phyloP scores from a whole-genome alignment of 2,113 vertebrate species.

The Ictidomys tridecemlineatus region DNA sequence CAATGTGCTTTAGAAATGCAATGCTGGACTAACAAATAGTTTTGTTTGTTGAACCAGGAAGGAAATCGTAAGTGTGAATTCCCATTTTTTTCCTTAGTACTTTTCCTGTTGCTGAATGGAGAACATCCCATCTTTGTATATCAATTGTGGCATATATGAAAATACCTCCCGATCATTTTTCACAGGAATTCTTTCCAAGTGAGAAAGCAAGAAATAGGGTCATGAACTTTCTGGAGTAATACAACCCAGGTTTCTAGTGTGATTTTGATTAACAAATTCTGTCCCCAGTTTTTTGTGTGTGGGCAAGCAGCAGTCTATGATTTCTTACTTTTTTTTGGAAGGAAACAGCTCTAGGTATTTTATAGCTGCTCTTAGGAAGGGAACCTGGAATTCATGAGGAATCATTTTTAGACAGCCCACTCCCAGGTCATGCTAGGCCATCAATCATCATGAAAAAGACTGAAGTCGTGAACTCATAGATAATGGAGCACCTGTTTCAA shows the following conservation, averaged over 20 bases:
- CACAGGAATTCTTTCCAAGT: slow-evolving; percentile 73
- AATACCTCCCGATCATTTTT: slow-evolving; percentile 60
- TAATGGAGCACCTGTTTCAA: not conserved
- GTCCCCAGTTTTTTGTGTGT: not conserved
- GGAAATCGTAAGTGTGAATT: not conserved
- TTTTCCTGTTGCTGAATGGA: slow-evolving; percentile 24
- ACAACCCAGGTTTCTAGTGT: slow-evolving; percentile 60
- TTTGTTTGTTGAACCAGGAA: not conserved
- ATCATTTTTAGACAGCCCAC: not conserved
- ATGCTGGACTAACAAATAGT: not conserved
- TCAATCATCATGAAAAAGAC: not conserved
- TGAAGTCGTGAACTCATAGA: not conserved
- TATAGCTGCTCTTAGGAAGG: not conserved
- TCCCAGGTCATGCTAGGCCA: not conserved
- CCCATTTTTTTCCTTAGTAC: not conserved
- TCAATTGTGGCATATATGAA: slow-evolving; percentile 43
- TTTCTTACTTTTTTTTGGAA: slow-evolving; percentile 30
- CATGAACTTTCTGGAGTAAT: slow-evolving; percentile 39
- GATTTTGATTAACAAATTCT: slow-evolving; percentile 68
- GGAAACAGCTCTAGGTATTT: not conserved
- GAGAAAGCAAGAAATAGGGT: slow-evolving; percentile 57
- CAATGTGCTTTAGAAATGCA: not conserved
- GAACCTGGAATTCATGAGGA: not conserved
- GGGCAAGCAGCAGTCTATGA: not conserved
- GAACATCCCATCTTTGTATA: slow-evolving; percentile 9